Evolutionary conservation across 1,140 invertebrate genomes (phyloP), one percentile per base, ranked within the genome.

Genomic region (Temnothorax curvispinosus): DNA sequence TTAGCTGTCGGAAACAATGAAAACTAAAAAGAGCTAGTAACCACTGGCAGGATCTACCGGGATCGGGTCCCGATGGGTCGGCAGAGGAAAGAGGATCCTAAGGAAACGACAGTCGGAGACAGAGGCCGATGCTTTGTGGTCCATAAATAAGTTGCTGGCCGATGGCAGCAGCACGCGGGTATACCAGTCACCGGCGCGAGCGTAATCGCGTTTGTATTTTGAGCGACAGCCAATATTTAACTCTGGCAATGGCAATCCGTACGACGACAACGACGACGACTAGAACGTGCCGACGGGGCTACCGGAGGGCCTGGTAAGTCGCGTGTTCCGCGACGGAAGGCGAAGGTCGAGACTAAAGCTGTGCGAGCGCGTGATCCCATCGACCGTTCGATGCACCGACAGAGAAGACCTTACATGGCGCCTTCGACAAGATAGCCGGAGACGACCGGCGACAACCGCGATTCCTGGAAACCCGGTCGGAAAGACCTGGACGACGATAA

Each of bases 201-300:
- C 65, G 27, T n/a, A 89, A 52, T 86, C 84, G 85, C 74, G 77
- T 91, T 90, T 84, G 87, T 86, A 86, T 88, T 93, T 93, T 93
- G 91, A 93, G 77, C 89, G 92, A 93, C 90, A 91, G 92, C 88
- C 89, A 91, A 93, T 94, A 93, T 94, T 94, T 92, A 93, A 93
- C 89, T 85, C 89, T 78, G 74, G 74, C 89, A 82, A 91, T 60
- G 64, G 32, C 62, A 64, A 76, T 75, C 54, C 38, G 44, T 41
- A 58, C 56, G 56, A 64, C 58, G 21, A 47, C 62, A 50, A 69
- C 65, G 32, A 38, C 56, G 56, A 56, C 58, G 67, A 38, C 69
- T 21, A 62, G n/a, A n/a, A 74, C 80, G 54, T 21, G 78, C 13
- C 78, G 41, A 76, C 64, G 21, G 44, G 72, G 32, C 50, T 60